Evolutionary conservation across 2,888 invertebrate genomes (phyloP).

Genomic region (Diarsia mendica): DNA sequence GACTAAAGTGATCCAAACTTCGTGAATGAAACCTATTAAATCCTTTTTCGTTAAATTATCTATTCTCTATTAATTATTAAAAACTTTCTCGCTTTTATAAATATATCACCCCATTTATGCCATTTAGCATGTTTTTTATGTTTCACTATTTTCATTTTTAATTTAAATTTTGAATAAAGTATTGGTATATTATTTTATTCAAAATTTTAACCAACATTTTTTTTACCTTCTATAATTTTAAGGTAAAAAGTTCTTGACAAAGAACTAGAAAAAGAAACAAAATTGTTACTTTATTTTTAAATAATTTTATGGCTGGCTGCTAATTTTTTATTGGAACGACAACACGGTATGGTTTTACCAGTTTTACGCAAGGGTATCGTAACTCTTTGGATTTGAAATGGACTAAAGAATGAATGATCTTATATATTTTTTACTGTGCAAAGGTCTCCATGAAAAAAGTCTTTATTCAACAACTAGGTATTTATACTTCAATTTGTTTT

Average conservation of each 20-base stretch:
- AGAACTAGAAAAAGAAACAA: conserved; percentile 6
- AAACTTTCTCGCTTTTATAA: conserved; percentile 3
- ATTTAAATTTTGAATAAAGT: background rate
- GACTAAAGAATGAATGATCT: background rate
- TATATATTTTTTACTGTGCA: background rate
- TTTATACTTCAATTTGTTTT: conserved; percentile 37
- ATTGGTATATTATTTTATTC: too few species aligned
- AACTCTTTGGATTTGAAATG: conserved; percentile 5
- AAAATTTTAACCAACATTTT: too few species aligned
- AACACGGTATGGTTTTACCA: background rate
- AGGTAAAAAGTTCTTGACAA: background rate
- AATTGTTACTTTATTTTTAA: background rate
- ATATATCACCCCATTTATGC: background rate
- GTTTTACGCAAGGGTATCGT: background rate
- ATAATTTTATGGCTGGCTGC: background rate
- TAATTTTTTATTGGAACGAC: background rate
- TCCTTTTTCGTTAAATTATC: conserved; percentile 13
- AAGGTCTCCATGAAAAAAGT: background rate
- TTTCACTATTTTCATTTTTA: too few species aligned
- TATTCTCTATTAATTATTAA: background rate
- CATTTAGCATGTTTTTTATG: too few species aligned
- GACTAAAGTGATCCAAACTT: background rate
- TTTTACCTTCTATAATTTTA: too few species aligned
- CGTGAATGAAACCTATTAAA: background rate
- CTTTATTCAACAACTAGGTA: conserved; percentile 4